Evolutionary conservation across 2,888 invertebrate species (phyloP), one percentile per base, ranked within the genome.

Genomic region (Tachystola acroxantha): DNA sequence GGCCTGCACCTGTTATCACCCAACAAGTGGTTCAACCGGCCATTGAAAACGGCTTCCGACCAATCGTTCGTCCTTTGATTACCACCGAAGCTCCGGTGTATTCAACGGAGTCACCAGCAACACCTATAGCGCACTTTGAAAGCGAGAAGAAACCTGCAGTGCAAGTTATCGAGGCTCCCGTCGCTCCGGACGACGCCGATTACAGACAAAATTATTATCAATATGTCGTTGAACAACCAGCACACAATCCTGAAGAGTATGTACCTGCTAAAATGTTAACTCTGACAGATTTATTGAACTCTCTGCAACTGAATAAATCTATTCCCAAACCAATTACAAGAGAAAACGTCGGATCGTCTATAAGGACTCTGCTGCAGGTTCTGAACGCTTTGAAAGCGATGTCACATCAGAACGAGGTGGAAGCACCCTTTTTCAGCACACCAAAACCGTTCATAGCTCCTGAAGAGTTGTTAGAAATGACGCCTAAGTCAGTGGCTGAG

Each of bases 261-360:
- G 51, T 51, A 25, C 41, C 60, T 34, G 43, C 68, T 6, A 72
- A 72, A 39, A 54, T 67, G 7, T 54, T 72, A 29, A 69, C 66
- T 27, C 52, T 85, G 40, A 71, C 72, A 11, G 88, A 91, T 45
- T 89, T 95, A 43, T 61, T 94, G 25, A 92, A 92, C 60, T 92
- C 93, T 39, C 78, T 94, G 16, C 94, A 94, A 67, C 81, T 92
- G 10, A 91, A 91, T 50, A 93, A 94, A 70, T 91, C 92, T 29
- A 79, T 95, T 48, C 94, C 95, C 0, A 92, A 93, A 49, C 92
- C 91, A 6, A 86, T 95, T 14, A 94, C 93, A 3, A 89, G 91
- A 35, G 92, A 93, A 48, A 95, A 95, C 56, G 91, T 95, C 30
- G 93, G 94, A 50, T 91, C 92, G 42, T 94, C 94, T 32, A 93